Conservation (phyloP, 2,797 vertebrate genomes). For the Gadopsis marmoratus region DNA sequence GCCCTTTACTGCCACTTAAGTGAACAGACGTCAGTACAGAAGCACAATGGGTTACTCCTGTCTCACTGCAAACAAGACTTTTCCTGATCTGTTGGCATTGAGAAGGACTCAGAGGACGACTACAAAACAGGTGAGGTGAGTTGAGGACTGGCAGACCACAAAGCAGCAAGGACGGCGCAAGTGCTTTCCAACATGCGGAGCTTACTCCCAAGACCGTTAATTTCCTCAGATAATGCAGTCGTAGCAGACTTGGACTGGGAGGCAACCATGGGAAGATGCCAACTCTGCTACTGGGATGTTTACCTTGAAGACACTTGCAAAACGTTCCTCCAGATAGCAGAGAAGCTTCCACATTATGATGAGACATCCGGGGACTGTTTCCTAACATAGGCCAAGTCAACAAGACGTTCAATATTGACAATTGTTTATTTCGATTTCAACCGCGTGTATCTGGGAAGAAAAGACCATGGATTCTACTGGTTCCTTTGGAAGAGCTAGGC, state of each 20-base stretch:
- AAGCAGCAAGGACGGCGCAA: constrained; percentile 48
- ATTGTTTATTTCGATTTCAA: constrained; percentile 28
- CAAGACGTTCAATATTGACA: constrained; percentile 29
- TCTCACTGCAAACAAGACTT: constrained; percentile 52
- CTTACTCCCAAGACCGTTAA: constrained; percentile 52
- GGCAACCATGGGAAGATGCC: constrained; percentile 50
- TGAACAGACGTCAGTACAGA: constrained; percentile 71
- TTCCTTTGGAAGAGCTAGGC: constrained; percentile 65
- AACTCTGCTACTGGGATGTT: constrained; percentile 57
- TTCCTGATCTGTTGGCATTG: constrained; percentile 35
- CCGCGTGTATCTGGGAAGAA: constrained; percentile 33
- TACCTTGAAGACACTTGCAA: constrained; percentile 50
- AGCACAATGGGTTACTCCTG: constrained; percentile 62
- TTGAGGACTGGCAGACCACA: constrained; percentile 35
- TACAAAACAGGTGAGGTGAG: constrained; percentile 50
- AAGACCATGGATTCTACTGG: constrained; percentile 20
- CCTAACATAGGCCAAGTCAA: constrained; percentile 32
- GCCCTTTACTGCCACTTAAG: constrained; percentile 74
- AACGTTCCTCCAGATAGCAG: constrained; percentile 39
- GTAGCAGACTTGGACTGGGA: constrained; percentile 63
- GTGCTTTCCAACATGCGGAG: constrained; percentile 63
- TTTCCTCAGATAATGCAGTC: constrained; percentile 68
- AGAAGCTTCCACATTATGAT: constrained; percentile 27
- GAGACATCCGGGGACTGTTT: constrained; percentile 40
- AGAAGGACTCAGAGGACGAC: constrained; percentile 30